Conservation (phyloP, 2,888 invertebrate genomes). For the Tetrapedia diversipes region DNA sequence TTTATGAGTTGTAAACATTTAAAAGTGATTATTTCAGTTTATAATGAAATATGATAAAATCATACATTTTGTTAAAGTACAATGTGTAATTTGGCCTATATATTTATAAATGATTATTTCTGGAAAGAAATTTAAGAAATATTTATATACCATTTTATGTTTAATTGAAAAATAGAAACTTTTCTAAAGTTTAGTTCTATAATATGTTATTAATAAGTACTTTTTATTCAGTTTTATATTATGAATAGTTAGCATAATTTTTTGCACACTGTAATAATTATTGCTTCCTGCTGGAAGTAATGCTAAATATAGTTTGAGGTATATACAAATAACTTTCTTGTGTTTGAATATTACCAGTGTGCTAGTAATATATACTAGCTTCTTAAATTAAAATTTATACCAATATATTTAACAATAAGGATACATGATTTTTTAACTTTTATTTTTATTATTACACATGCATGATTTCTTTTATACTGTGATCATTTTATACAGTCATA, state of each 20-base stretch:
- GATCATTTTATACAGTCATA: constrained; percentile 45
- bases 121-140: constrained; percentile 37
- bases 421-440: constrained; percentile 37
- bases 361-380: constrained; percentile 11
- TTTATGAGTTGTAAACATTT: constrained; percentile 32
- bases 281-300: constrained; percentile 43
- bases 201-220: constrained; percentile 43
- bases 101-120: constrained; percentile 22
- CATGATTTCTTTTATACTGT: constrained; percentile 46
- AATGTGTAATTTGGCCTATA: constrained; percentile 49
- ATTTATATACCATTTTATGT: constrained; percentile 41
- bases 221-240: constrained; percentile 45
- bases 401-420: constrained; percentile 29
- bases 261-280: constrained; percentile 37
- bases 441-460: constrained; percentile 54
- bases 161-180: constrained; percentile 31
- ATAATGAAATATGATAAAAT: constrained; percentile 41
- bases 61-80: constrained; percentile 22
- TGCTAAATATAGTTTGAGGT: constrained; percentile 38
- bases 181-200: constrained; percentile 21
- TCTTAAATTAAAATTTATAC: constrained; percentile 26
- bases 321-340: constrained; percentile 13
- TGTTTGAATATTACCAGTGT: constrained; percentile 13
- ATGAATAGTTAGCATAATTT: constrained; percentile 36
- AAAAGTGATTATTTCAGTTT: constrained; percentile 32